These are phyloP conservation scores for Poecilia picta DNA, from an alignment of 2,797 vertebrate genomes.

Conservation along the genomic window DNA sequence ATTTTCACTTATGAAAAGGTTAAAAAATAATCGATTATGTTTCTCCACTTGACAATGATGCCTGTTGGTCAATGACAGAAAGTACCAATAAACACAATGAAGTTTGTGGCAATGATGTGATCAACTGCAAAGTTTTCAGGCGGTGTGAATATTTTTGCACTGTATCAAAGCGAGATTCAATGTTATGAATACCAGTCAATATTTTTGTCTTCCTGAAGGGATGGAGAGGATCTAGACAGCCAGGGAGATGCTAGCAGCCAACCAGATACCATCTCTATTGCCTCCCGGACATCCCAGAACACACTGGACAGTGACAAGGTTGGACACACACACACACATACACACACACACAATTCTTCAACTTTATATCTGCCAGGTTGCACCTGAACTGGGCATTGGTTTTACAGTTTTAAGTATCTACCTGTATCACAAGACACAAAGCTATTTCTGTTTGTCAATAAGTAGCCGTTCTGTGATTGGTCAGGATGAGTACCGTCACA, in stretches of 20 bases:
- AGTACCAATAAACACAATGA: background rate
- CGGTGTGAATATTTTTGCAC: background rate
- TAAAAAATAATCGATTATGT: background rate
- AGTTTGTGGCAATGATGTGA: background rate
- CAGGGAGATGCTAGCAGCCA: conserved; percentile 98
- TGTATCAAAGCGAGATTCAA: background rate
- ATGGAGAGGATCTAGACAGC: conserved; percentile 97
- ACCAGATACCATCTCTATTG: conserved; percentile 97
- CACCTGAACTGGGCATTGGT: background rate
- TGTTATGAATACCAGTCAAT: background rate
- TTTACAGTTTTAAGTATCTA: background rate
- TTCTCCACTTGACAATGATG: background rate
- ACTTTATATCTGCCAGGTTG: background rate
- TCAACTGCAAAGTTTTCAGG: background rate
- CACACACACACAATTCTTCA: background rate
- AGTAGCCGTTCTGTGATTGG: background rate
- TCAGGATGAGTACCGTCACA: background rate
- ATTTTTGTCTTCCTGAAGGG: conserved; percentile 76
- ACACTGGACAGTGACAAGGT: conserved; percentile 99
- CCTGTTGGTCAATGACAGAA: background rate
- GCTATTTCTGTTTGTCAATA: background rate
- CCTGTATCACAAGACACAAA: background rate
- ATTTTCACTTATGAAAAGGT: background rate
- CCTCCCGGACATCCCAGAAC: conserved; percentile 97
- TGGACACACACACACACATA: conserved; percentile 38